Conservation (phyloP, 1,140 invertebrate genomes). For the Ips nitidus region DNA sequence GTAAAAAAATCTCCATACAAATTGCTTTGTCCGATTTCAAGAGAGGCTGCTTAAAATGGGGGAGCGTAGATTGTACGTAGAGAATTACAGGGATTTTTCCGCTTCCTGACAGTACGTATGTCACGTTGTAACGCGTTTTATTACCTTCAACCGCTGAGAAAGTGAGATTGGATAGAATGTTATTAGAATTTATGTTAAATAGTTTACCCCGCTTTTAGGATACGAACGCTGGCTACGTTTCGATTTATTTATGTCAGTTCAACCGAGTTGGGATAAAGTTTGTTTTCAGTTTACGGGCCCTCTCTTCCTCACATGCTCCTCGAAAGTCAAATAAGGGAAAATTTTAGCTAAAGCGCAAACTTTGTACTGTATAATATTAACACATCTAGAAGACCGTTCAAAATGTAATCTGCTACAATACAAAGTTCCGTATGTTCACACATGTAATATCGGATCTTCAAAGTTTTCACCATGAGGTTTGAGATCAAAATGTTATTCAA, state of each 20-base stretch:
- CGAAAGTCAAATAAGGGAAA: no score
- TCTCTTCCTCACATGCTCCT: no score
- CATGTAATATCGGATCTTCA: no score
- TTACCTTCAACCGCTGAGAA: conserved; percentile 6
- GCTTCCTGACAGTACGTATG: conserved; percentile 17
- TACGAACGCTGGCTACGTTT: neutral
- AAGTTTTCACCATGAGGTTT: no score
- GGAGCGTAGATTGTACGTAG: conserved; percentile 8
- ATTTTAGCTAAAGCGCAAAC: no score
- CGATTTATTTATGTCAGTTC: conserved; percentile 4
- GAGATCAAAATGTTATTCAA: no score
- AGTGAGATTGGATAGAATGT: conserved; percentile 17
- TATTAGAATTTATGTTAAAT: conserved; percentile 21
- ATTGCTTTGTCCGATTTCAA: conserved; percentile 11
- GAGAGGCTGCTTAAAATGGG: neutral
- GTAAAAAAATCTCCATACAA: conserved; percentile 22
- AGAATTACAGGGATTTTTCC: conserved; percentile 25
- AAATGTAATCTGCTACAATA: no score
- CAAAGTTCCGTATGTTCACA: no score
- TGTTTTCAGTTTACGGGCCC: neutral
- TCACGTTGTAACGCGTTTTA: conserved; percentile 24
- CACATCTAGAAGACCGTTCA: no score
- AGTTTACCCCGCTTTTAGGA: conserved; percentile 6
- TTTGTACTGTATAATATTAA: no score
- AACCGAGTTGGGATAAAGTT: neutral